These are phyloP conservation scores for Drosophila lowei DNA, from an alignment of 1,140 invertebrate genomes.

Conservation along the genomic window DNA sequence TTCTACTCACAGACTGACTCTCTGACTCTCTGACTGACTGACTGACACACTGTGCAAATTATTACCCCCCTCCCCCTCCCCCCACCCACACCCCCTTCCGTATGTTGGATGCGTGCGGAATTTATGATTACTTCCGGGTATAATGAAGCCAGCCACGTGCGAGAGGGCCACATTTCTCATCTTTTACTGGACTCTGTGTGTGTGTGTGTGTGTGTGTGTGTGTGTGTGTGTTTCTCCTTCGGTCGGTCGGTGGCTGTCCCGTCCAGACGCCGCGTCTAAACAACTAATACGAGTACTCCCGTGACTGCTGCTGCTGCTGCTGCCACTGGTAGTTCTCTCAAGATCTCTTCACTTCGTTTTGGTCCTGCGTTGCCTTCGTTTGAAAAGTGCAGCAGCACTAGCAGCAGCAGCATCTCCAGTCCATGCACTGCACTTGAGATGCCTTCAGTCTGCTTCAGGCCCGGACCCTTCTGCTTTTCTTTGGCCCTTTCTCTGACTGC, in stretches of 20 bases:
- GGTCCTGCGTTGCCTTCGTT: slow-evolving; percentile 24
- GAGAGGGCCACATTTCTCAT: slow-evolving; percentile 25
- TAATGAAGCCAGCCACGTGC: slow-evolving; percentile 73
- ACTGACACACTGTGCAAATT: slow-evolving; percentile 49
- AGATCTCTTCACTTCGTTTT: slow-evolving; percentile 55
- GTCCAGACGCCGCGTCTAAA: slow-evolving; percentile 62
- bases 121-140: slow-evolving; percentile 80
- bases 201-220: too few relatives aligned
- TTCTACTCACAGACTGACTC: slow-evolving; percentile 34
- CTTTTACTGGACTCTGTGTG: neutral
- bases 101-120: slow-evolving; percentile 59
- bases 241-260: slow-evolving; percentile 20
- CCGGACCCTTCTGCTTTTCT: slow-evolving; percentile 28
- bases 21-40: slow-evolving; percentile 31
- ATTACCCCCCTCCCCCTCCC: slow-evolving; percentile 38
- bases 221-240: neutral
- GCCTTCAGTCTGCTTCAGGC: slow-evolving; percentile 26
- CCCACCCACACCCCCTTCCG: neutral
- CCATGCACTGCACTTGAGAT: slow-evolving; percentile 15
- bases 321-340: slow-evolving; percentile 56
- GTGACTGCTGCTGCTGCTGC: too few relatives aligned
- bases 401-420: slow-evolving; percentile 34
- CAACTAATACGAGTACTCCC: slow-evolving; percentile 51
- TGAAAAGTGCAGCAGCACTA: slow-evolving; percentile 58
- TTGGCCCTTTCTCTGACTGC: slow-evolving; percentile 37